Base-by-base conservation (phyloP, 1,140 invertebrate genomes). In the Druon quercuslanigerum region DNA sequence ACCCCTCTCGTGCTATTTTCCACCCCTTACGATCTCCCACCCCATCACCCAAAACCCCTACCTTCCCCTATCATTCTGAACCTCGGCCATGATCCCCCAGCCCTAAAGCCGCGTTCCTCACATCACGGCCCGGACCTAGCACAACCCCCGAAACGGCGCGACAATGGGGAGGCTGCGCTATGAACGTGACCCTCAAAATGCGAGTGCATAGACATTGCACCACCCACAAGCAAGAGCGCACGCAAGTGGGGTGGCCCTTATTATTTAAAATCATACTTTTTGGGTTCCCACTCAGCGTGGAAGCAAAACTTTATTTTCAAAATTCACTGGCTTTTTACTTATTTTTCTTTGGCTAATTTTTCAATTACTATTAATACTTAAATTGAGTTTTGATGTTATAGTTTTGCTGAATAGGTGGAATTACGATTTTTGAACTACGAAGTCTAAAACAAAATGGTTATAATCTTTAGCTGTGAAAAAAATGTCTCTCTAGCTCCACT, bases 171-270 rank as follows among this genome's bases (percentile, higher is more conserved):
- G 85, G 87, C 86, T 87, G 88, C 84, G 85, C 88, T 88, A 84
- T 90, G 89, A 90, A 90, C 89, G 89, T 90, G 89, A 90, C 88
- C 88, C 89, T 89, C 89, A 90, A 90, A 90, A 89, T 85, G 84
- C 77, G 82, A 82, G 82, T 80, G 75, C 82, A 66, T 79, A 71
- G 80, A 77, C 84, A 83, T 84, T 84, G 40, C 60, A 40, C 60
- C 60, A 33, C 60, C 33, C n/a, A 66, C 40, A 66, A 66, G 25
- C 60, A n/a, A 16, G 25, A 51, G 9, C 25, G 66, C 56, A 66
- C 54, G 25, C 51, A 54, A 71, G 20, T 70, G n/a, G 4, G 25
- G 2, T 5, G 25, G 25, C 25, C 25, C 25, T 33, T 5, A 33
- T 33, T 33, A 3, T 33, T 33, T 4, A 33, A 33, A 33, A 33